These are phyloP conservation scores for Lamellibrachia satsuma DNA, from an alignment of 2,888 invertebrate genomes.

Conservation along the genomic window DNA sequence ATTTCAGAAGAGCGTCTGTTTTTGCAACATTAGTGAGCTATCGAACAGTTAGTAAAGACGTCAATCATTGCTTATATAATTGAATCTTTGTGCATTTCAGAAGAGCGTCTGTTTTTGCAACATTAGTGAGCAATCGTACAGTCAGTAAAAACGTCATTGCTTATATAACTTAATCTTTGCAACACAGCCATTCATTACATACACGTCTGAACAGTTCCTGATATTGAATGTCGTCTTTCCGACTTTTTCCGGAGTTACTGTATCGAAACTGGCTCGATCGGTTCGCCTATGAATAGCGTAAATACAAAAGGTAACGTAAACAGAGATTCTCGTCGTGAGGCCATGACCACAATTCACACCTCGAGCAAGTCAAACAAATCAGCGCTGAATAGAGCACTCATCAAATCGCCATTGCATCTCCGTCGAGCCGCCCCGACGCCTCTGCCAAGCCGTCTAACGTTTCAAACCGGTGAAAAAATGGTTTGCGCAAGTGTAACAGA, in stretches of 20 bases:
- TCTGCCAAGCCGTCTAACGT: background rate
- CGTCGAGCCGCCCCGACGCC: background rate
- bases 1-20: background rate
- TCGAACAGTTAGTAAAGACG: too few relatives aligned
- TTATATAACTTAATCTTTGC: slow-evolving; percentile 3
- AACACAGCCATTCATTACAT: background rate
- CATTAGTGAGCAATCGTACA: background rate
- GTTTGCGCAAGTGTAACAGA: too few relatives aligned
- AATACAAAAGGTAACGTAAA: background rate
- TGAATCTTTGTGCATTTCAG: background rate
- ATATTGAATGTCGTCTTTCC: background rate
- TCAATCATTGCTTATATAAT: too few relatives aligned
- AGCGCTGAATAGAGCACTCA: background rate
- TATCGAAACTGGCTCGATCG: background rate
- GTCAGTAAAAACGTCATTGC: background rate
- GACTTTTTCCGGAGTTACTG: background rate
- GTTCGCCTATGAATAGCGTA: background rate
- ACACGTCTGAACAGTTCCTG: background rate
- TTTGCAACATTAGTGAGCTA: background rate
- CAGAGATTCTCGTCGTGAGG: background rate
- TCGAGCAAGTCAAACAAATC: background rate
- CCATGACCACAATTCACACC: background rate
- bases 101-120: slow-evolving; percentile 1
- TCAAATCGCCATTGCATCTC: slow-evolving; percentile 17
- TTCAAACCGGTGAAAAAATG: background rate